Evolutionary conservation across 2,888 invertebrate genomes (phyloP), one percentile per base, ranked within the genome.

Genomic region (Nomada ferruginata): DNA sequence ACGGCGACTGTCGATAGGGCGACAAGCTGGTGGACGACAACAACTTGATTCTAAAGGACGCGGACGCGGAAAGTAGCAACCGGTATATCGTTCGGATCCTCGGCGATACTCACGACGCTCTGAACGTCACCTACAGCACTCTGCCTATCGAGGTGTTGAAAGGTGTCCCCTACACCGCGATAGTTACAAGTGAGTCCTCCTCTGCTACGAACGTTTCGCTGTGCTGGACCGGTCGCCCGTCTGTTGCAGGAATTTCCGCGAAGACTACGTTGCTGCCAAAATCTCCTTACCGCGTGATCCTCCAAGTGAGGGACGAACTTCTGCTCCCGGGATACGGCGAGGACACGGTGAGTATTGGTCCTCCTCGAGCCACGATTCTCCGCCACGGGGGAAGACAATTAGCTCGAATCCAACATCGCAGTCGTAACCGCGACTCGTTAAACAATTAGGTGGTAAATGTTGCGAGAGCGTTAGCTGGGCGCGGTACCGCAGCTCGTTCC

Each of bases 291-390:
- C 94, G 94, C 72, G 94, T 95, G 53, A 90, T 93, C 0, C 91
- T 96, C 59, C 94, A 94, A 88, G 94, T 95, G 7, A 94, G 93
- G 29, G 96, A 96, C 87, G 94, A 94, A 81, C 94, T 95, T 18
- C 91, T 95, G 23, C 89, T 94, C 9, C 90, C 92, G 2, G 91
- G 92, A 87, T 91, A 82, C 87, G 94, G 90, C 87, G 94, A 85
- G 75, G 93, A 90, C 91, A 94, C 92, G 94, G 95, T 92, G 90
- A 94, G 89, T 50, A n/a, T 18, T 44, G 13, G 60, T 50, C 15
- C 20, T 26, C 13, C 2, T 11, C 44, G 0, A 29, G 4, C 29
- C 29, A 29, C 29, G 44, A 44, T 13, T 13, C 15, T 13, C 15
- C 47, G 47, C 47, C 5, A 18, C 52, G 71, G 20, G 60, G 18